Evolutionary conservation across 2,797 vertebrate genomes (phyloP), one percentile per base, ranked within the genome.

Genomic region (Coilia nasus): DNA sequence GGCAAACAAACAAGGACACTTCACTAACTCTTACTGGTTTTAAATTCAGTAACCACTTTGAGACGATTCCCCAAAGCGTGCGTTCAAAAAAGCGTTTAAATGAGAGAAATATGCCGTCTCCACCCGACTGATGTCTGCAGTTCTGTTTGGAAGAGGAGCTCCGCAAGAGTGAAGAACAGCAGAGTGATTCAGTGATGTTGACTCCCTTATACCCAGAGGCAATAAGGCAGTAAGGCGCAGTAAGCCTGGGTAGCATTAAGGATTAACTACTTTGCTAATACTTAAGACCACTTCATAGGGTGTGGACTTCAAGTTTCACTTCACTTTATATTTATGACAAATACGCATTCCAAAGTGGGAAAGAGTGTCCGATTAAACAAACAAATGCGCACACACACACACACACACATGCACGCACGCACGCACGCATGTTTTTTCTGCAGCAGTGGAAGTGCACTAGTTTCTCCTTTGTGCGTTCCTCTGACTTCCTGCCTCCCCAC

Each of bases 201-300:
- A 64, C 28, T 64, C 28, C 23, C 62, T 64, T 11, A 64, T n/a
- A 28, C 62, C 62, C 23, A 11, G 14, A 4, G 11, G 62, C 23
- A 64, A 25, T 12, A 11, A 28, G 62, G 10, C 23, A 28, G 7
- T 12, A 64, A n/a, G n/a, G n/a, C n/a, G n/a, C n/a, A n/a, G n/a
- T n/a, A 25, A 71, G 25, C 64, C 28, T 35, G 28, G 67, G 19
- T 35, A 14, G 5, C 28, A 75, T 35, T 35, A 75, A 23, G 60
- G 12, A 64, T 64, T 2, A 75, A 75, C 67, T 41, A 19, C 31
- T 35, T 1, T 17, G 28, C 67, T 19, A 35, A 84, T 83, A 89
- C 28, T 83, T 93, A 87, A 88, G 82, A 81, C 82, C 82, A 81
- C 86, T 90, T 86, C 82, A 82, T 86, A 91, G 91, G 4, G 67